Conservation (phyloP, 2,888 invertebrate genomes). For the Drosophila bunnanda region DNA sequence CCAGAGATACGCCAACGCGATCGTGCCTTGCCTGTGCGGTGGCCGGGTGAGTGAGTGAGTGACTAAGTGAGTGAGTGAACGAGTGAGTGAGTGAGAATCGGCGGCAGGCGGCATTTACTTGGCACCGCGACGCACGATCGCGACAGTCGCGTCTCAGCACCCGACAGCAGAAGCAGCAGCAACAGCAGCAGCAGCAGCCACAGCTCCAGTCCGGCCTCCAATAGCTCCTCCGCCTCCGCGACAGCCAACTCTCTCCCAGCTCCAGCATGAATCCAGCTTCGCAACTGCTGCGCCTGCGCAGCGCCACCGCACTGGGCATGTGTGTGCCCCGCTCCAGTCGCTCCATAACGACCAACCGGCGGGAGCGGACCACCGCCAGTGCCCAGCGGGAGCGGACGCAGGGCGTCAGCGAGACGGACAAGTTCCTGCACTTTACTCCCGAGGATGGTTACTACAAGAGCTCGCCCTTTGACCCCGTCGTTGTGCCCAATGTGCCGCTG, state of each 20-base stretch:
- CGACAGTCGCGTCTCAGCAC: slow-evolving; percentile 73
- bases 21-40: slow-evolving; percentile 12
- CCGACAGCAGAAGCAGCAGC: slow-evolving; percentile 54
- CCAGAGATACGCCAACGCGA: slow-evolving; percentile 25
- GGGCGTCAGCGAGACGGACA: slow-evolving; percentile 75
- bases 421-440: slow-evolving; percentile 73
- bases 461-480: slow-evolving; percentile 86
- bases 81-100: slow-evolving; percentile 16
- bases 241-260: neutral
- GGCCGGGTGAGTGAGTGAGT: neutral
- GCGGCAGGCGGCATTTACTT: slow-evolving; percentile 31
- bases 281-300: slow-evolving; percentile 67
- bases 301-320: slow-evolving; percentile 40
- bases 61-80: neutral
- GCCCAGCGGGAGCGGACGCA: slow-evolving; percentile 66
- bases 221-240: slow-evolving; percentile 7
- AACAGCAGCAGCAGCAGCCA: slow-evolving; percentile 19
- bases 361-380: slow-evolving; percentile 68
- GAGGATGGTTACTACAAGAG: slow-evolving; percentile 82
- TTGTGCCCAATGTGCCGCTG: slow-evolving; percentile 86
- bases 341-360: slow-evolving; percentile 65
- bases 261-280: slow-evolving; percentile 61
- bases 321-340: slow-evolving; percentile 31
- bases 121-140: slow-evolving; percentile 45
- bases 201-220: slow-evolving; percentile 13